Base-by-base conservation (phyloP, 2,113 vertebrate species). In the Ursus arctos region DNA sequence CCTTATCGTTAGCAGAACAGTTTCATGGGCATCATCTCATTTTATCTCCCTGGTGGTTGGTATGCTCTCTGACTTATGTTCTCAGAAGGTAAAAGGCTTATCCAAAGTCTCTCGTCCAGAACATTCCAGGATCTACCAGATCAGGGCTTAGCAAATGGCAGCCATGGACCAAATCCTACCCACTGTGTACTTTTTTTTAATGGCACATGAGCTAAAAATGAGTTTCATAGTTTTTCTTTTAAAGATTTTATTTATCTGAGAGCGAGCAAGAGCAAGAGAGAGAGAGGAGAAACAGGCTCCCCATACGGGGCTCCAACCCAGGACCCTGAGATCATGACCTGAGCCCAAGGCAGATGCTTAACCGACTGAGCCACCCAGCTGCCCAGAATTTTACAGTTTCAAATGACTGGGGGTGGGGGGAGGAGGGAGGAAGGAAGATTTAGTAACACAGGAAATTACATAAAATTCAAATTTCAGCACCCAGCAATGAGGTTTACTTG, bases 401-500 rank as follows among this genome's bases (percentile, higher is more conserved):
- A 65, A 95, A 63, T 69, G 9, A 33, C 72, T 49, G 63, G 49
- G 18, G 31, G 2, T 14, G 63, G 31, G 6, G 0, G 59, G 47
- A 36, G 19, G 14, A 31, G 26, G 63, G 31, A 4, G 0, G 59
- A 53, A 36, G 19, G 14, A 31, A 33, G 13, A 24, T 57, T 91
- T 87, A 88, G 36, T 67, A 72, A 67, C 21, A 49, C 7, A 77
- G 53, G 12, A 84, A 81, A 63, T 31, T 43, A 51, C 11, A 61
- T 86, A 51, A 84, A 96, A 92, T 83, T 63, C 11, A 57, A 59
- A 88, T 84, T 67, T 93, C 33, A 74, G 49, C 43, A 57, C 40
- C 22, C 3, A 53, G 28, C 53, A 49, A 43, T 67, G 49, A 85
- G 57, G 43, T 57, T 94, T 97, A 65, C 82, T 96, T 97, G 79